Evolutionary conservation across 2,888 invertebrate genomes (phyloP).

Genomic region (Pristionchus maxplancki): DNA sequence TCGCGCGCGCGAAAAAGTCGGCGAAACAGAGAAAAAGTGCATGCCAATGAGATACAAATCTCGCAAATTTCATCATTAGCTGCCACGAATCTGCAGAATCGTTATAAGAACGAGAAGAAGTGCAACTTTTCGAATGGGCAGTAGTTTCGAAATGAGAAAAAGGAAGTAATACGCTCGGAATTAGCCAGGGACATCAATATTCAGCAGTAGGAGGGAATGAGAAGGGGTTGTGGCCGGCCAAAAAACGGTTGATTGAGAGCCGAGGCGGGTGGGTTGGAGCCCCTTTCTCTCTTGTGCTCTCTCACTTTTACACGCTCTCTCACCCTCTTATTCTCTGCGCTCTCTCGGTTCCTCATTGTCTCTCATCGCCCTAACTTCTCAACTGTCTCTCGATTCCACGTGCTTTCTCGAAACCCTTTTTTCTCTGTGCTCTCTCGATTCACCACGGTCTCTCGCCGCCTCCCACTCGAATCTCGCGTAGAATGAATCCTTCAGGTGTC

Average conservation of each 20-base stretch:
- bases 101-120: no score
- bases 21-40: background rate
- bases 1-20: background rate
- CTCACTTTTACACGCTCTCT: background rate
- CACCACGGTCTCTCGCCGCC: background rate
- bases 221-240: background rate
- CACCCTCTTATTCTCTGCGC: background rate
- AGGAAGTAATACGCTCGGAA: no score
- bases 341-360: background rate
- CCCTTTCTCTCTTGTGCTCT: background rate
- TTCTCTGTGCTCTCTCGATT: background rate
- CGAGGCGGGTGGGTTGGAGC: background rate
- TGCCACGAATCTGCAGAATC: no score
- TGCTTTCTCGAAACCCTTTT: background rate
- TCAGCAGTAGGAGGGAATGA: background rate
- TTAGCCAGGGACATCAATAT: background rate
- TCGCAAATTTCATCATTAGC: no score
- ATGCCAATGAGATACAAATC: no score
- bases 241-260: constrained; percentile 25
- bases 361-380: background rate
- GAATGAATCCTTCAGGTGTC: background rate
- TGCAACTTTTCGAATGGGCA: no score
- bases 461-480: background rate
- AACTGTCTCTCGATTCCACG: background rate
- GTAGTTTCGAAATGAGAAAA: no score